These are phyloP conservation scores for Eurystomus gularis DNA, from an alignment of 2,113 vertebrate species.

Conservation along the genomic window DNA sequence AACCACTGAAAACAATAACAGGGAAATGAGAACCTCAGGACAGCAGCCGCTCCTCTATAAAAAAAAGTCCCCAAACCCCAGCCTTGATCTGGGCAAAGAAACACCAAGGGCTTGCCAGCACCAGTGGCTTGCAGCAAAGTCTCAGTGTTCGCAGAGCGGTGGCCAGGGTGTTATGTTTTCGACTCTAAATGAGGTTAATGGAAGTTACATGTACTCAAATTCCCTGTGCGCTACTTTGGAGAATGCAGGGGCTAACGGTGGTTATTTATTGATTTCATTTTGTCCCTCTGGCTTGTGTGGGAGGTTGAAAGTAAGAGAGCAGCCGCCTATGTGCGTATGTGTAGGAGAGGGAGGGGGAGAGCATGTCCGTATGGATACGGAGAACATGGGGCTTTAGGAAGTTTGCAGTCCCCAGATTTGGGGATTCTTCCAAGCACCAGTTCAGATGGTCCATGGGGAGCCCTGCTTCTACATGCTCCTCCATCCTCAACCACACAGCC, in stretches of 20 bases:
- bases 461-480: neutral
- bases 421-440: neutral
- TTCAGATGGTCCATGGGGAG: neutral
- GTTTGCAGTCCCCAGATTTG: neutral
- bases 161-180: neutral
- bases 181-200: conserved; percentile 42
- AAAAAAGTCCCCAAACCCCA: neutral
- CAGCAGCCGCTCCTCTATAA: neutral
- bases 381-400: neutral
- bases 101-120: neutral
- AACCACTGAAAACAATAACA: neutral
- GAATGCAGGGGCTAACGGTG: conserved; percentile 29
- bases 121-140: neutral
- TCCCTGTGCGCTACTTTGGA: neutral
- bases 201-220: conserved; percentile 30
- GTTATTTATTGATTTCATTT: conserved; percentile 61
- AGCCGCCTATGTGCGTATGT: neutral
- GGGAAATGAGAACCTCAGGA: neutral
- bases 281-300: neutral
- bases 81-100: conserved; percentile 1
- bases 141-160: rapidly evolving
- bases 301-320: conserved; percentile 6
- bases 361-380: rapidly evolving
- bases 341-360: neutral
- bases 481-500: neutral